Evolutionary conservation across 1,140 invertebrate genomes (phyloP).

Genomic region (Aplysia californica): DNA sequence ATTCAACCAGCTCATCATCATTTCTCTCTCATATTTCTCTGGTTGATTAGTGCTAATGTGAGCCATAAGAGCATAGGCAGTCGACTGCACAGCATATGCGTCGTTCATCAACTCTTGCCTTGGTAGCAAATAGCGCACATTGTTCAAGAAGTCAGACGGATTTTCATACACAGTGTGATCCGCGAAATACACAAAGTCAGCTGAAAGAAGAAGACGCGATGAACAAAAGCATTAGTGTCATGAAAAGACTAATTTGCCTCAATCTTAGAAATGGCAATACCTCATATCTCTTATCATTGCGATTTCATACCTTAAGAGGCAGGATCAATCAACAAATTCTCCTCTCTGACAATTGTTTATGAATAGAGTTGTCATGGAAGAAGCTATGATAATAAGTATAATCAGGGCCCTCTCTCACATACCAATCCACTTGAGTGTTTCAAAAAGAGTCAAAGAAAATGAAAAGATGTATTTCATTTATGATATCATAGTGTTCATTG

Average conservation of each 20-base stretch:
- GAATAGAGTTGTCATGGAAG: background rate
- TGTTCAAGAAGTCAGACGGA: slow-evolving; percentile 56
- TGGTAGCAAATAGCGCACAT: slow-evolving; percentile 88
- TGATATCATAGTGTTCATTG: no score
- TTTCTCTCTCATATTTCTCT: slow-evolving; percentile 43
- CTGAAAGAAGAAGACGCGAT: slow-evolving; percentile 40
- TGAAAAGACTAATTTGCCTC: background rate
- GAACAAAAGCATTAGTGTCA: background rate
- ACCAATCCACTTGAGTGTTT: no score
- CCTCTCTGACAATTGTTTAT: background rate
- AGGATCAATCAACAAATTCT: background rate
- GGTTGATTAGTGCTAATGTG: slow-evolving; percentile 69
- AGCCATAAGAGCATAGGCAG: slow-evolving; percentile 90
- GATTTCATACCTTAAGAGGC: no score
- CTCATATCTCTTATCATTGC: background rate
- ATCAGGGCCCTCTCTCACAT: no score
- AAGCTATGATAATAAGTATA: no score
- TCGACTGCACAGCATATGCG: slow-evolving; percentile 91
- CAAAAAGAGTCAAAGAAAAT: no score
- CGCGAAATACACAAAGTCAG: slow-evolving; percentile 55
- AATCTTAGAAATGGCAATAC: background rate
- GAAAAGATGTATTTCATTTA: no score
- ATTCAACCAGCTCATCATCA: slow-evolving; percentile 93
- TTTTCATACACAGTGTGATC: slow-evolving; percentile 57
- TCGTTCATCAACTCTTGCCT: slow-evolving; percentile 83